Base-by-base conservation (phyloP, 2,113 vertebrate species). In the Ophthalmolycus amberensis region DNA sequence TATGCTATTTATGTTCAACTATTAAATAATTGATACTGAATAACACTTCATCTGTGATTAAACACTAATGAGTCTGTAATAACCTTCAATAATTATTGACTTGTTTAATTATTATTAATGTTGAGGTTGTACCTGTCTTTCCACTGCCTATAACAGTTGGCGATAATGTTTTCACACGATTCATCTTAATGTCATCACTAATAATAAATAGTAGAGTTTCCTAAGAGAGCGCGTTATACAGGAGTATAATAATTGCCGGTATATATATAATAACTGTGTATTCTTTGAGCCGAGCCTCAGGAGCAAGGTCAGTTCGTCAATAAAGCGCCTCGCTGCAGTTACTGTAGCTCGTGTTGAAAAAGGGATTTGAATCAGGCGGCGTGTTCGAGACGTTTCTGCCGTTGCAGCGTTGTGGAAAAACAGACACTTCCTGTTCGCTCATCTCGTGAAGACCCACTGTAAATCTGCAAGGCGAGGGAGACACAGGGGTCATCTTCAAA, bases 401-500 rank as follows among this genome's bases (percentile, higher is more conserved):
- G 20, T 38, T 77, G 80, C 86, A 85, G 83, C 77, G 42, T 62
- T 76, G 71, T 80, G 54, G 38, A 82, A 87, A 93, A 81, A 73
- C 73, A 77, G 77, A 77, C 56, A 58, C 54, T 84, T 90, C 79
- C 77, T 85, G 86, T 82, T 77, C 32, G 4, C 66, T 82, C 64
- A 22, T 79, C 44, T 11, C 34, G 76, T 70, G 79, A 82, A 88
- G 84, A 86, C 59, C 75, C 60, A 40, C 56, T 44, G 82, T 50
- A 90, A 87, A 86, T 88, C 67, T 77, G 63, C 64, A 74, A 65
- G 40, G 88, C 46, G 2, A 80, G 84, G 77, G 85, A 93, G 85
- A 91, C 79, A 46, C 77, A 79, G 88, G 92, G 90, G 91, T 92
- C 89, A 68, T 85, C 81, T 85, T 86, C 72, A 90, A 90, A 89